Conservation (phyloP, 2,888 invertebrate species). For the Parnassius smintheus region DNA sequence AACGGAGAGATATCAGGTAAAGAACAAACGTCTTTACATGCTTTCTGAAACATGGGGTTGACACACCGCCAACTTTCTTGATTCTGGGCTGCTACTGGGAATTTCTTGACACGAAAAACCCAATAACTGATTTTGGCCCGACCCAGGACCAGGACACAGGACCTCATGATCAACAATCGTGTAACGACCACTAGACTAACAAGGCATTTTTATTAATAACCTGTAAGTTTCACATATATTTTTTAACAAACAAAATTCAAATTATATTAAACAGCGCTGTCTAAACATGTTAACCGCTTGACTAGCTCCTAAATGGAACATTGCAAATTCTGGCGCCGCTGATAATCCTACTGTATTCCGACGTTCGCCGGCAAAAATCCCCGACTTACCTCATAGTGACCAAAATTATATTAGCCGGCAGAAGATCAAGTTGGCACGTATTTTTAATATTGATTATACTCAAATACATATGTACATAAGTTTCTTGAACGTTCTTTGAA, state of each 20-base stretch:
- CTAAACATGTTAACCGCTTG: constrained; percentile 10
- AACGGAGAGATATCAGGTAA: too few species aligned
- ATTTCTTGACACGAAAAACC: too few species aligned
- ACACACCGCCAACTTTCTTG: too few species aligned
- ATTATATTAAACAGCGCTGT: neutral
- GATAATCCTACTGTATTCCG: constrained; percentile 1
- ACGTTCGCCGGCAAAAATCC: constrained; percentile 7
- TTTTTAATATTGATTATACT: neutral
- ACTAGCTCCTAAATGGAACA: constrained; percentile 9
- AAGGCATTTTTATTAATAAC: too few species aligned
- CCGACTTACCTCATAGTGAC: constrained; percentile 4
- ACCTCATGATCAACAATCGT: too few species aligned
- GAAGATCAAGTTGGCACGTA: neutral
- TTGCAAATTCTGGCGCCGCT: constrained; percentile 3
- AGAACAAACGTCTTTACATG: too few species aligned
- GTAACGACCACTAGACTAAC: too few species aligned
- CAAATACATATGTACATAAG: neutral
- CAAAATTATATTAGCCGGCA: neutral
- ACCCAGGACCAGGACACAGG: too few species aligned
- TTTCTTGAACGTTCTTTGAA: neutral
- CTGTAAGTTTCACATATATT: too few species aligned
- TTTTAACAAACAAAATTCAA: neutral
- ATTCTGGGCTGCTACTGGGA: too few species aligned
- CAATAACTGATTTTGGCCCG: too few species aligned
- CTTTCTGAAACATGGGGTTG: too few species aligned